Evolutionary conservation across 2,113 vertebrate genomes (phyloP).

Genomic region (Chloebia gouldiae): DNA sequence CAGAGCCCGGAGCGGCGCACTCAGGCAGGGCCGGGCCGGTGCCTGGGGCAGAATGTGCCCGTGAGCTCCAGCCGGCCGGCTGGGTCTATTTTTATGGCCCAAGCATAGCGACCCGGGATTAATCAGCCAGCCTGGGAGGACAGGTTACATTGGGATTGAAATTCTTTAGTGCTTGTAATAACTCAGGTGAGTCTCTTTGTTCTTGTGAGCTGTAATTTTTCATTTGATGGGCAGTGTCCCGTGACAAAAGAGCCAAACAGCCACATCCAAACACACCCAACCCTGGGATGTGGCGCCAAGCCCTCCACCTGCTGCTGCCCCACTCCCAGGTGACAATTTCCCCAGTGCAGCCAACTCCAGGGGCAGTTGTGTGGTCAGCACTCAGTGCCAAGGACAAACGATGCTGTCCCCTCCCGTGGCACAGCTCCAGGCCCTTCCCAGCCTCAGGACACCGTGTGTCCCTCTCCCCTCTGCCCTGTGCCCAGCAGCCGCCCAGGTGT

Average conservation of each 20-base stretch:
- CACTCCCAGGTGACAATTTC: fast-evolving
- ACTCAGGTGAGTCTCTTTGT: slow-evolving; percentile 56
- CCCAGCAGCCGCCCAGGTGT: not conserved
- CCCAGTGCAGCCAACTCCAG: not conserved
- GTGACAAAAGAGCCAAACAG: not conserved
- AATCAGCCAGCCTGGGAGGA: not conserved
- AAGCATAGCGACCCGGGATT: not conserved
- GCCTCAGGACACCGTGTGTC: not conserved
- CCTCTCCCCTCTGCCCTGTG: not conserved
- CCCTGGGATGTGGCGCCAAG: fast-evolving
- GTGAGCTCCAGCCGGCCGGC: not conserved
- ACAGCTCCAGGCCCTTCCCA: not conserved
- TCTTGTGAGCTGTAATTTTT: not conserved
- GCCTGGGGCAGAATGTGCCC: not conserved
- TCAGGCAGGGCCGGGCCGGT: not conserved
- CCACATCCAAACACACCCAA: not conserved
- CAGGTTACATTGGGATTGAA: not conserved
- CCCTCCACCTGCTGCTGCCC: not conserved
- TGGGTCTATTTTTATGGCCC: not conserved
- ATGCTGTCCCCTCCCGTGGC: not conserved
- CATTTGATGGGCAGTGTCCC: not conserved
- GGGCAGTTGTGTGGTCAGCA: fast-evolving
- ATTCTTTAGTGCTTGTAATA: not conserved
- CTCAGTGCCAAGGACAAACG: fast-evolving
- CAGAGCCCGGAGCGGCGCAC: not conserved